phyloP scores from a whole-genome alignment of 2,888 invertebrate species.

The Ochropleura leucogaster region DNA sequence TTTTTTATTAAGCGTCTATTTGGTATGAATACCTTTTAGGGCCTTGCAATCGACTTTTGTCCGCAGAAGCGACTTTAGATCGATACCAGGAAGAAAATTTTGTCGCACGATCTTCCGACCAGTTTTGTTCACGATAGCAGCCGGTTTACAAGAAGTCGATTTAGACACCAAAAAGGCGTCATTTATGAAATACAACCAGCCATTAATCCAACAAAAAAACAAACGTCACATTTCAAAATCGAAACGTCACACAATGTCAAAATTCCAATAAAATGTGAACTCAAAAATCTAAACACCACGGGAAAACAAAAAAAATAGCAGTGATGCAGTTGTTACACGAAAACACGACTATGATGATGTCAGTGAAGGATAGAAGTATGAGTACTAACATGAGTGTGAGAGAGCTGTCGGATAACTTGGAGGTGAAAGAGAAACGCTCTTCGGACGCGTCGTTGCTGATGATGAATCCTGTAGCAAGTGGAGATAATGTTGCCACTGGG shows the following conservation, averaged over 20 bases:
- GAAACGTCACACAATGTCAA: conserved; percentile 80
- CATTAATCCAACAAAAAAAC: conserved; percentile 25
- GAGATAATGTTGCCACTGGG: conserved; percentile 83
- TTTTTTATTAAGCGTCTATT: too few relatives aligned
- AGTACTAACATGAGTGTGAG: conserved; percentile 67
- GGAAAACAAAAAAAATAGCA: conserved; percentile 58
- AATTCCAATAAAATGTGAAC: conserved; percentile 80
- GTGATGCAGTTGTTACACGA: conserved; percentile 85
- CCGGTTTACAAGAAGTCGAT: too few relatives aligned
- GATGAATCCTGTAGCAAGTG: conserved; percentile 88
- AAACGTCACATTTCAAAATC: conserved; percentile 74
- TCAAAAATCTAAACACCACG: conserved; percentile 65
- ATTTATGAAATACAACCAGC: conserved; percentile 14
- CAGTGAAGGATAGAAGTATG: conserved; percentile 74
- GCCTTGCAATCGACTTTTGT: too few relatives aligned
- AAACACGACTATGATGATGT: conserved; percentile 72
- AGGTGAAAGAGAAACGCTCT: conserved; percentile 83
- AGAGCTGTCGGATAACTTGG: conserved; percentile 74
- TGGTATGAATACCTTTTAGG: too few relatives aligned
- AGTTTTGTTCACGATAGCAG: too few relatives aligned
- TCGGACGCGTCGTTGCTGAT: conserved; percentile 79
- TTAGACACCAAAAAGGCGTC: not conserved
- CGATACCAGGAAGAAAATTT: too few relatives aligned
- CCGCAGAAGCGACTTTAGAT: too few relatives aligned
- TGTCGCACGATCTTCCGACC: too few relatives aligned